phyloP scores from a whole-genome alignment of 1,140 invertebrate genomes.

The Cyrtorhinus lividipennis region DNA sequence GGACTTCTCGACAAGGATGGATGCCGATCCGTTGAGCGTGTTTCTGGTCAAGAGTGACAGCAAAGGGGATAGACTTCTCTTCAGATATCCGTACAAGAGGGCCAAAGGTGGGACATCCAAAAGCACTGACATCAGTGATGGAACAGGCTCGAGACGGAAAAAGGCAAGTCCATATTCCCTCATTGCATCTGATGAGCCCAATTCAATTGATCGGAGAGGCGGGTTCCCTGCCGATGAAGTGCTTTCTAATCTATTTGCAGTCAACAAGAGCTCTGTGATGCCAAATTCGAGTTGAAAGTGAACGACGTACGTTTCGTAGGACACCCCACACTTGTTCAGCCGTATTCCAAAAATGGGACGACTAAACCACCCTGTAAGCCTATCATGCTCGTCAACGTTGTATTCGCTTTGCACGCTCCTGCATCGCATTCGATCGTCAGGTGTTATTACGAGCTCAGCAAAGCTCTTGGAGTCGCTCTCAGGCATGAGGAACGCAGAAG shows the following conservation, averaged over 20 bases:
- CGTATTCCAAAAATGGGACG: constrained; percentile 29
- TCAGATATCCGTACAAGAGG: constrained; percentile 69
- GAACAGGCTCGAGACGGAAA: constrained; percentile 28
- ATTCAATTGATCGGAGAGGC: background rate
- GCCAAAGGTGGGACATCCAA: constrained; percentile 33
- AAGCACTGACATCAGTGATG: constrained; percentile 40
- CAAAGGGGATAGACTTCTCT: constrained; percentile 80
- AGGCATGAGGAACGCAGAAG: constrained; percentile 80
- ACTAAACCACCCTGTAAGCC: constrained; percentile 40
- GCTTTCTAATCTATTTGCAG: constrained; percentile 78
- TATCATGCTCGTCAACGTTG: constrained; percentile 74
- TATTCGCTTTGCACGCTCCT: constrained; percentile 78
- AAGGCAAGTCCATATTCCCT: constrained; percentile 56
- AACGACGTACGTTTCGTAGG: constrained; percentile 91
- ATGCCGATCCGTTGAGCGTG: constrained; percentile 76
- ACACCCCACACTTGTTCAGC: constrained; percentile 66
- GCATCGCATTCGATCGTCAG: constrained; percentile 84
- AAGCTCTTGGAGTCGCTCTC: constrained; percentile 71
- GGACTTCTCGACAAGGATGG: no score
- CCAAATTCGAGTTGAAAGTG: constrained; percentile 86
- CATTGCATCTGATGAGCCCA: constrained; percentile 39
- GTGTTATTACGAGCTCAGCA: constrained; percentile 89
- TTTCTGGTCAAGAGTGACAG: constrained; percentile 90
- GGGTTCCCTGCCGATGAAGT: constrained; percentile 73
- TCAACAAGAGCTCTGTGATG: constrained; percentile 76